Base-by-base conservation (phyloP, 2,797 vertebrate genomes). In the Luscinia megarhynchos region DNA sequence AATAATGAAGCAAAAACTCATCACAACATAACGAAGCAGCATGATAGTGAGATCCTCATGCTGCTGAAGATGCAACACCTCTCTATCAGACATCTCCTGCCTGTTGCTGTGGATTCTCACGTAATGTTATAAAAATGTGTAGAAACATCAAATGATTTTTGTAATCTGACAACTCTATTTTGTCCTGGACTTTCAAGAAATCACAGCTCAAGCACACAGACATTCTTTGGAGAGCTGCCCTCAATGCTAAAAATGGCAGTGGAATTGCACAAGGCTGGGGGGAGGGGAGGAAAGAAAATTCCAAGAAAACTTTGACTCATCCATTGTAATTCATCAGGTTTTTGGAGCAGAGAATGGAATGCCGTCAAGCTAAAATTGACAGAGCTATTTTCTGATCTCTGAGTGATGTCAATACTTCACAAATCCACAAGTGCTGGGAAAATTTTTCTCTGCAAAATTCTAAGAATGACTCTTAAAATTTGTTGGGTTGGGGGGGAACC, bases 241-340 rank as follows among this genome's bases (percentile, higher is more conserved):
- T 87, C 40, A n/a, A 26, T 40, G 54, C 62, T 74, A 92, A 93
- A 96, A 96, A 93, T 51, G 78, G 85, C 77, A 93, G 83, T 79
- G 81, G 77, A 94, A 87, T 88, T 91, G 91, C 80, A 75, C 54
- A 84, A 87, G 67, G 17, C 2, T 0, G 26, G 20, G 7, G 21
- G 2, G n/a, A 6, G 21, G 41, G 34, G 19, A 18, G 6, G 13
- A 6, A 24, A 72, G 20, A 90, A 84, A 87, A 87, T 90, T 95
- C 93, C 97, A 92, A 92, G 87, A 95, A 97, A 96, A 62, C 63
- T 59, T 82, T 97, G 96, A 97, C 84, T 97, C 95, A 97, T 69
- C 75, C 75, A 84, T 58, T 90, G 59, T 94, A 94, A 96, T 73
- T 97, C 93, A 91, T 85, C 51, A n/a, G 85, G 62, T 75, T 97